Conservation (phyloP, 2,797 vertebrate genomes). For the Hafferia zeledoni region DNA sequence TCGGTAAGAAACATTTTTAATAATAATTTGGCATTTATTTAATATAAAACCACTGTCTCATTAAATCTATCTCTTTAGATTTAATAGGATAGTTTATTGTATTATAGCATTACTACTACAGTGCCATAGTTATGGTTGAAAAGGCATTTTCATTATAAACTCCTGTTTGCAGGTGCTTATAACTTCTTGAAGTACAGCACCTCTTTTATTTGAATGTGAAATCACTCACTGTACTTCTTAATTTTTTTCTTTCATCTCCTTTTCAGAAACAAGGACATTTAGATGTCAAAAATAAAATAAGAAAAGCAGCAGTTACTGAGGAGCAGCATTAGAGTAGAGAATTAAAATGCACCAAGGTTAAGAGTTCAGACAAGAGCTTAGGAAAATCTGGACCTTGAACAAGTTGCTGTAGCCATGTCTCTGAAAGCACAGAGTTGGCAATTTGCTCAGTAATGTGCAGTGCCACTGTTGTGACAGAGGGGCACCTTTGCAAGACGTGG, state of each 20-base stretch:
- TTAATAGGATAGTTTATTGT: conserved; percentile 75
- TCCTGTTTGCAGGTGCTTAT: conserved; percentile 72
- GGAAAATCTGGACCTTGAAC: background rate
- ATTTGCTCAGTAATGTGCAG: background rate
- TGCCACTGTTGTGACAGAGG: background rate
- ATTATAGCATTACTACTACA: conserved; percentile 36
- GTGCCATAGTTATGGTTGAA: conserved; percentile 72
- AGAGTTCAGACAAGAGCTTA: background rate
- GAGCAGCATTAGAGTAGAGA: background rate
- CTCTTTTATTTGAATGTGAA: conserved; percentile 53
- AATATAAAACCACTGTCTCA: conserved; percentile 69
- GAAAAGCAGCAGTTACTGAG: background rate
- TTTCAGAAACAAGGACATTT: conserved; percentile 3
- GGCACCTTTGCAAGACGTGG: background rate
- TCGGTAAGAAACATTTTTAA: conserved; percentile 70
- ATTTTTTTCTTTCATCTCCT: background rate
- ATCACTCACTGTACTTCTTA: background rate
- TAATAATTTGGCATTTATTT: conserved; percentile 79
- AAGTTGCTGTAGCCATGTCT: background rate
- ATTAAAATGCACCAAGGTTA: background rate
- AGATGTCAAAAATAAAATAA: background rate
- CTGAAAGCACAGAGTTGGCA: background rate
- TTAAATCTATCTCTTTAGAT: conserved; percentile 73
- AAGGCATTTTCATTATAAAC: conserved; percentile 78
- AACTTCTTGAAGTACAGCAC: conserved; percentile 64